Base-by-base conservation (phyloP, 2,888 invertebrate species). In the Teleiodes luculella region DNA sequence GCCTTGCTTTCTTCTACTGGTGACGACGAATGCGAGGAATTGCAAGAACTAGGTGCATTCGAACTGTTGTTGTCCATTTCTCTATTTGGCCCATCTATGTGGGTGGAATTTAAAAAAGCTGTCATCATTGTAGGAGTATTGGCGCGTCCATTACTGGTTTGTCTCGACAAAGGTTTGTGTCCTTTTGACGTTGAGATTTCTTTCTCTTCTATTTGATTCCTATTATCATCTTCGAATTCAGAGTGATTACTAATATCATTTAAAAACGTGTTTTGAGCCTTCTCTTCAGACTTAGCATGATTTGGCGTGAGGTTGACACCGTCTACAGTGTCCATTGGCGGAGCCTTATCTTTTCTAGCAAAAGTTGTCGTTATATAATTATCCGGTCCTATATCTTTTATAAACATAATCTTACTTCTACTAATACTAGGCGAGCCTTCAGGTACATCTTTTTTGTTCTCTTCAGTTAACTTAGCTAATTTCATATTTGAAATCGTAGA, bases 281-380 rank as follows among this genome's bases (percentile, higher is more conserved):
- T 90, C 63, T 90, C 90, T 67, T 89, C 88, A 49, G 90, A 90
- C 61, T 80, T 83, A 35, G 83, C 73, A 62, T 83, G 85, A 57
- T 82, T 87, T 51, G 86, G 83, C 51, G 88, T 83, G 33, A 81
- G 62, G 58, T 68, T 80, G 39, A 76, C 76, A 47, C 80, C 76
- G 57, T 86, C 86, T 37, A 80, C 74, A 5, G 66, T 68, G 52
- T 83, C 80, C 51, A 57, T 66, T 37, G 78, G 69, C 16, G 75
- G 70, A 59, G 68, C 68, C 61, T 83, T 86, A 53, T 86, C 84
- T 66, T 82, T 73, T 81, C 92, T 80, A 65, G 91, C 85, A 82
- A 90, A 88, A 46, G 92, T 91, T 45, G 94, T 94, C 58, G 93
- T 93, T 51, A 94, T 93, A 73, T 94, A 94, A 80, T 94, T 94